Evolutionary conservation across 2,797 vertebrate genomes (phyloP).

Genomic region (Gallirallus australis): DNA sequence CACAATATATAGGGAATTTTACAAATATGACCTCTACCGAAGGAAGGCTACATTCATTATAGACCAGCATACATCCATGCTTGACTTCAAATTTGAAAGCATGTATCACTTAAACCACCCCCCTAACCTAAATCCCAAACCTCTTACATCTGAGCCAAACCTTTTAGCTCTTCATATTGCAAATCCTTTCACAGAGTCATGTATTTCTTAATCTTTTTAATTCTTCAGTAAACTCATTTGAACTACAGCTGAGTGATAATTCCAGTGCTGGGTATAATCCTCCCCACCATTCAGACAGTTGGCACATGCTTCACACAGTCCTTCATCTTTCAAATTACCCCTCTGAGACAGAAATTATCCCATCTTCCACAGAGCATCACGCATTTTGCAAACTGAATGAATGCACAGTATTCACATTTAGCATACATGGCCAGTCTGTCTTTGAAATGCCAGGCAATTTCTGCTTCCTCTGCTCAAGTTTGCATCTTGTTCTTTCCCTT

Average conservation of each 20-base stretch:
- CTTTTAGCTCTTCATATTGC: slow-evolving; percentile 16
- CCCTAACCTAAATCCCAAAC: background rate
- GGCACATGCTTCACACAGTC: slow-evolving; percentile 67
- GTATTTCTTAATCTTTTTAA: slow-evolving; percentile 75
- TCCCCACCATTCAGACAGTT: slow-evolving; percentile 57
- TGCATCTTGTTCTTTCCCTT: background rate
- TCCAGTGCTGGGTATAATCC: slow-evolving; percentile 63
- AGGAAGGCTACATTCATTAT: background rate
- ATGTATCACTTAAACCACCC: background rate
- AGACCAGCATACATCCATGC: background rate
- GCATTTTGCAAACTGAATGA: slow-evolving; percentile 47
- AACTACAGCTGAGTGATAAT: slow-evolving; percentile 73
- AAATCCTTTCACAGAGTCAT: slow-evolving; percentile 58
- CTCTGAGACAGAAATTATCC: slow-evolving; percentile 74
- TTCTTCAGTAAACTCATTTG: slow-evolving; percentile 76
- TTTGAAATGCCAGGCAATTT: slow-evolving; percentile 51
- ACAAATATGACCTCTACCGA: background rate
- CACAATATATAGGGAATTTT: background rate
- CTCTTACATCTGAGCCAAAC: slow-evolving; percentile 58
- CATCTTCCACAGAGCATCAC: slow-evolving; percentile 65
- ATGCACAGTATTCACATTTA: slow-evolving; percentile 59
- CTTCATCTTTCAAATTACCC: slow-evolving; percentile 76
- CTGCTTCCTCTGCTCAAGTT: background rate
- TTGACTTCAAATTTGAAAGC: slow-evolving; percentile 36
- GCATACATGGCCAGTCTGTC: slow-evolving; percentile 26